Evolutionary conservation across 1,140 invertebrate genomes (phyloP), one percentile per base, ranked within the genome.

Genomic region (Diorhabda elongata): DNA sequence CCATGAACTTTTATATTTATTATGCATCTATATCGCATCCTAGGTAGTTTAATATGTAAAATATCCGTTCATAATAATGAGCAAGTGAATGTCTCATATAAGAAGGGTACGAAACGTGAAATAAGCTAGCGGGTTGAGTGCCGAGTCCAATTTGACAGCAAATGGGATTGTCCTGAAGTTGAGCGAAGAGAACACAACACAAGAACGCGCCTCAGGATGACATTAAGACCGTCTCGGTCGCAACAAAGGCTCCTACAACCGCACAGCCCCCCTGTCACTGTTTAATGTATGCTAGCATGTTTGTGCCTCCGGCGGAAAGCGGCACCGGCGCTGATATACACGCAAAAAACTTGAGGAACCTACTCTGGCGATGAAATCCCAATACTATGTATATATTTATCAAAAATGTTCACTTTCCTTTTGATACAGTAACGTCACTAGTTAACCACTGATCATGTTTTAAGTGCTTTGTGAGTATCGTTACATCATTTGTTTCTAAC

Each of bases 211-310:
- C 77, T 75, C 73, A 61, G 77, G 77, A 78, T 78, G 77, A 78
- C 75, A 78, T 78, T 78, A 78, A 52, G 77, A 76, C 75, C 75
- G 77, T 78, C 77, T 78, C 76, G 76, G 74, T 77, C 75, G 68
- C 73, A 75, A 69, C 74, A 78, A 75, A 78, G 76, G 76, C 71
- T 71, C 70, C 73, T 67, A 68, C 67, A 47, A 45, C 44, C 26
- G 68, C 66, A 72, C 76, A 77, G 72, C 77, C 77, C 76, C 74
- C 77, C 73, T 78, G 76, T 78, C 77, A 78, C 77, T 77, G 75
- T 71, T 72, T 78, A 78, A 78, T 78, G 73, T 78, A 78, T 78
- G 77, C 77, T 78, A 78, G 77, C 73, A 77, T 71, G 76, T 77
- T 77, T 78, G 75, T 71, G 74, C 77, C 71, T 69, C 57, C 71